Base-by-base conservation (phyloP, 2,113 vertebrate species). In the Chionodraco myersi region DNA sequence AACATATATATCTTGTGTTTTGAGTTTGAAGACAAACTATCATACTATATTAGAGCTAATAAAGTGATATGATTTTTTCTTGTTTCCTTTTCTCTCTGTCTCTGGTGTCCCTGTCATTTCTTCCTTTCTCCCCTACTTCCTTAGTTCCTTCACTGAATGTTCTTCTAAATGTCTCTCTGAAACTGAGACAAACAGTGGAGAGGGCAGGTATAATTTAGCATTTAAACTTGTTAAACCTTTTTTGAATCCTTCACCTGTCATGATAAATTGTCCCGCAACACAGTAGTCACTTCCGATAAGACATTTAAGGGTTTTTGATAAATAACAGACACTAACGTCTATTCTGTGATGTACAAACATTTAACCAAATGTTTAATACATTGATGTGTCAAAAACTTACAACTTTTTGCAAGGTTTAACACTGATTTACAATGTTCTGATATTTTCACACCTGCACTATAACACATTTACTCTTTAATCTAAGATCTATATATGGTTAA, bases 31-130 rank as follows among this genome's bases (percentile, higher is more conserved):
- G 54, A 15, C 5, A 45, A 13, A 52, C 1, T 49, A 68, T 75
- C 44, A 79, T 36, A 54, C 53, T 64, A 60, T 77, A 81, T 36
- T 81, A 23, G 54, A 78, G 77, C 72, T 16, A 90, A 92, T 88
- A 90, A 92, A 88, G 36, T 82, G 21, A 76, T 61, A 54, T 13
- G 6, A 72, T 76, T 78, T 68, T 68, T 76, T 58, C 67, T 67
- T 66, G 56, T 67, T 80, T 77, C 54, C 69, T 76, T 82, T 72
- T 26, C 30, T 82, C 14, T 77, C 49, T 68, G 52, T 69, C 54
- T 75, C 62, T 86, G 61, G 58, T 67, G 56, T 82, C 80, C 41
- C 44, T 52, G 57, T 44, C 15, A 6, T 48, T 48, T 14, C 7
- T 53, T 52, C 18, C 13, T 52, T 75, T 36, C 14, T 47, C 30